Conservation (phyloP, 2,888 invertebrate species). For the Uloborus plumipes region DNA sequence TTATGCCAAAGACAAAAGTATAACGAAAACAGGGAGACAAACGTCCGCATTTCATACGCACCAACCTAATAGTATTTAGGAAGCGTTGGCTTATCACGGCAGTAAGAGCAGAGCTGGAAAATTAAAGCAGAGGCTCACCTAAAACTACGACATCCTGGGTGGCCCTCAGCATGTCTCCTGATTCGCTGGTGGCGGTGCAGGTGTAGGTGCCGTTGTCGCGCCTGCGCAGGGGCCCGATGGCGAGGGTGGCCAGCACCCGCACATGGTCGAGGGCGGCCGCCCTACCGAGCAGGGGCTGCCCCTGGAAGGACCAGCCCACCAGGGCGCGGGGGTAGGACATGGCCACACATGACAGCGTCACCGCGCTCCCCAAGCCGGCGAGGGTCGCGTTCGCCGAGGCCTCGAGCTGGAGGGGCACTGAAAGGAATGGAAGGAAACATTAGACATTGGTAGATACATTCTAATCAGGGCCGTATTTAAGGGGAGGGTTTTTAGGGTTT, state of each 20-base stretch:
- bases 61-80: too few relatives aligned
- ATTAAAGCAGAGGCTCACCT: conserved; percentile 19
- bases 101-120: too few relatives aligned
- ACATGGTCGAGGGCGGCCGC: conserved; percentile 41
- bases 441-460: too few relatives aligned
- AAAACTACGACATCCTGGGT: conserved; percentile 58
- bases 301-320: conserved; percentile 36
- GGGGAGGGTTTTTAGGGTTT: too few relatives aligned
- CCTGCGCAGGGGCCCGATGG: conserved; percentile 43
- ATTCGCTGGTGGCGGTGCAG: conserved; percentile 46
- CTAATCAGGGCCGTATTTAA: too few relatives aligned
- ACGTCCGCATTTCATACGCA: too few relatives aligned
- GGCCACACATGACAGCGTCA: conserved; percentile 59
- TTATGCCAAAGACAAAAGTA: too few relatives aligned
- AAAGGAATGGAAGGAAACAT: conserved; percentile 1
- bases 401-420: conserved; percentile 53
- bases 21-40: too few relatives aligned
- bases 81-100: too few relatives aligned
- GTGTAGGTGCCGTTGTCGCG: conserved; percentile 62
- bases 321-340: conserved; percentile 56
- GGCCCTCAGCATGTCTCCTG: conserved; percentile 34
- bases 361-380: conserved; percentile 33
- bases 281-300: conserved; percentile 21
- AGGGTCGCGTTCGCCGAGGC: conserved; percentile 43
- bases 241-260: conserved; percentile 50